A percentile compares a stretch with the other conserved stretches of the same genome.
phyloP scores from a whole-genome alignment of 2,888 invertebrate species.

The Bruchidius siliquastri region DNA sequence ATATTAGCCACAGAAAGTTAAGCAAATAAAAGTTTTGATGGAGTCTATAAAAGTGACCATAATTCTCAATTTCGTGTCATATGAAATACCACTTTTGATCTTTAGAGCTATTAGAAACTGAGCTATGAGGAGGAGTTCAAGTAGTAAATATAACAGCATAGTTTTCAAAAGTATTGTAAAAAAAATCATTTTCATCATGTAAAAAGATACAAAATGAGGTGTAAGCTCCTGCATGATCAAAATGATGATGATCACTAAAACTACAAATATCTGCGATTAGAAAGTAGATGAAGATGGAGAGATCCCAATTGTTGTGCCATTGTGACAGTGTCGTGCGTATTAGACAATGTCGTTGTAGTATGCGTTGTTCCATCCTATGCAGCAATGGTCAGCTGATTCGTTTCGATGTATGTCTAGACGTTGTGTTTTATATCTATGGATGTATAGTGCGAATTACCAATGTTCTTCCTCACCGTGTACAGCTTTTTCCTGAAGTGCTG shows the following conservation, averaged over 20 bases:
- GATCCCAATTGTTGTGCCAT: slow-evolving; percentile 44
- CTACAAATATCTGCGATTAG: not conserved
- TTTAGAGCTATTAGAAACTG: no score
- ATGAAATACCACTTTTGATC: no score
- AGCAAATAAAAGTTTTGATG: no score
- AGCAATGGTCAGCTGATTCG: slow-evolving; percentile 48
- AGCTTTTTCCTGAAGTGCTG: slow-evolving; percentile 20
- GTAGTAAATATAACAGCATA: no score
- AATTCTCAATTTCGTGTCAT: no score
- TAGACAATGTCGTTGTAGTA: slow-evolving; percentile 39
- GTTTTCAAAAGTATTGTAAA: no score
- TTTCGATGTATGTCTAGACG: slow-evolving; percentile 49
- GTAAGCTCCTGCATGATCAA: no score
- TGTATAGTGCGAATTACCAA: slow-evolving; percentile 24
- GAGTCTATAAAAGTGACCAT: no score
- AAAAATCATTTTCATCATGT: no score
- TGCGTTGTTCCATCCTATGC: slow-evolving; percentile 43
- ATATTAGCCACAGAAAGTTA: no score
- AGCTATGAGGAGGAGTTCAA: no score
- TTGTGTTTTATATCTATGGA: slow-evolving; percentile 30
- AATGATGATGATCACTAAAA: not conserved
- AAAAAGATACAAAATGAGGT: no score
- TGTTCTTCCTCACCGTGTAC: slow-evolving; percentile 23
- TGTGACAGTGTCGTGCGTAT: slow-evolving; percentile 48
- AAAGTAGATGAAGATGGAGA: not conserved